Conservation (phyloP, 1,140 invertebrate species). For the Trichoplusia ni region DNA sequence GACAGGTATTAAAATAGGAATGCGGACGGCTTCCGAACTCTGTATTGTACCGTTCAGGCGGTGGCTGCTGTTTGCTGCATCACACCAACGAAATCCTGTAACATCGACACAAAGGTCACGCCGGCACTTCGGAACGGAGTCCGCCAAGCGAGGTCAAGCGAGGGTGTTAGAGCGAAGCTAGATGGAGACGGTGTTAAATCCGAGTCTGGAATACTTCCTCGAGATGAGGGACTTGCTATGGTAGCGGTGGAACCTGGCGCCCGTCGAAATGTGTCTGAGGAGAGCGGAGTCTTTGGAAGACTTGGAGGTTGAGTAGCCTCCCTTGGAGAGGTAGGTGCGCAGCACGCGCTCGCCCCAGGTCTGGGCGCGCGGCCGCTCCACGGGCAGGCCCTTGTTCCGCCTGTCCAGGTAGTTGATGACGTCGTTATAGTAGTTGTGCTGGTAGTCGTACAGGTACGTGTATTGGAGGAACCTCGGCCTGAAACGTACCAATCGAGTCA, state of each 20-base stretch:
- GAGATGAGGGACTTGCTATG: conserved; percentile 84
- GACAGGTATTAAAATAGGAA: conserved; percentile 60
- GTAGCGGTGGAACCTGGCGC: conserved; percentile 83
- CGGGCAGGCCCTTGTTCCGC: conserved; percentile 85
- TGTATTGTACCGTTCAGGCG: conserved; percentile 32
- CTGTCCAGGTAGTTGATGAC: conserved; percentile 91
- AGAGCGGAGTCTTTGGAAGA: conserved; percentile 72
- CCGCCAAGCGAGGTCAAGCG: conserved; percentile 72
- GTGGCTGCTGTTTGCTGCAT: conserved; percentile 36
- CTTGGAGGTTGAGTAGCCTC: conserved; percentile 45
- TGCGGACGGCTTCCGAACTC: conserved; percentile 64
- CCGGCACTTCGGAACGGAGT: conserved; percentile 48
- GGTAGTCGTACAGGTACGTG: conserved; percentile 91
- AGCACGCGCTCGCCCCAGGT: conserved; percentile 91
- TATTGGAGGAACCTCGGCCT: conserved; percentile 90
- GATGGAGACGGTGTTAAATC: conserved; percentile 76
- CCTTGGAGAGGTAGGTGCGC: conserved; percentile 84
- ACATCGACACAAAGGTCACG: conserved; percentile 74
- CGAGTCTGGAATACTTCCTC: conserved; percentile 83
- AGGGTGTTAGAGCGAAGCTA: conserved; percentile 74
- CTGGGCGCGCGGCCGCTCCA: conserved; percentile 88
- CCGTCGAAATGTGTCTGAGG: conserved; percentile 80
- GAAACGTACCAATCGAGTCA: conserved; percentile 56
- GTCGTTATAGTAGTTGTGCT: conserved; percentile 92
- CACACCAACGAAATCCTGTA: conserved; percentile 78